Base-by-base conservation (phyloP, 2,797 vertebrate species). In the Aulostomus chinensis region DNA sequence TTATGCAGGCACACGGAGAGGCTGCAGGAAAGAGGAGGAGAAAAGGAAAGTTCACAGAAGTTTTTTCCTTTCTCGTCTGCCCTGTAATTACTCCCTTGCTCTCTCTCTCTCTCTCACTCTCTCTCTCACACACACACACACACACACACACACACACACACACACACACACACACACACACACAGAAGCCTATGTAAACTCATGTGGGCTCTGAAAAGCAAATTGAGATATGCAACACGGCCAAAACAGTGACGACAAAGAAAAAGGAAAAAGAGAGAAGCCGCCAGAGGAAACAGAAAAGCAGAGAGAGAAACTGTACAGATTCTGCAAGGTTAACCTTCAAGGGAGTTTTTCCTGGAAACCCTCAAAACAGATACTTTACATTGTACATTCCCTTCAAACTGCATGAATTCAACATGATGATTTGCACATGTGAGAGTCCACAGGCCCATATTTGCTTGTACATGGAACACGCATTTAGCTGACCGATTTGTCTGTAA, bases 51-150 rank as follows among this genome's bases (percentile, higher is more conserved):
- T 76, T 74, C 39, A 66, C 68, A 64, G 39, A 59, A 54, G 17
- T 47, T 61, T 65, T 66, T 45, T 45, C 29, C 17, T 36, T 46
- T 41, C 59, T 73, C 30, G 47, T 52, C 56, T 67, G 65, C 60
- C 49, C 68, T 74, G 63, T 42, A 74, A 84, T 85, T 75, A 66
- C 76, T 61, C n/a, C n/a, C n/a, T n/a, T n/a, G n/a, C n/a, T n/a
- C n/a, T n/a, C n/a, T n/a, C n/a, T n/a, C n/a, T n/a, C n/a, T n/a
- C n/a, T n/a, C n/a, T n/a, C n/a, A n/a, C n/a, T n/a, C n/a, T n/a
- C n/a, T 77, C 64, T 22, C 16, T 10, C 57, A 17, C 48, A 47
- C 57, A 26, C 50, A 60, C 43, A 49, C 54, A 52, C 45, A 67
- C 38, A 49, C 52, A 48, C 46, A 29, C 49, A 57, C 46, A 57